These are phyloP conservation scores for sheep (Ovis aries) DNA, from an alignment of 2,113 vertebrate genomes.

Conservation along the genomic window DNA sequence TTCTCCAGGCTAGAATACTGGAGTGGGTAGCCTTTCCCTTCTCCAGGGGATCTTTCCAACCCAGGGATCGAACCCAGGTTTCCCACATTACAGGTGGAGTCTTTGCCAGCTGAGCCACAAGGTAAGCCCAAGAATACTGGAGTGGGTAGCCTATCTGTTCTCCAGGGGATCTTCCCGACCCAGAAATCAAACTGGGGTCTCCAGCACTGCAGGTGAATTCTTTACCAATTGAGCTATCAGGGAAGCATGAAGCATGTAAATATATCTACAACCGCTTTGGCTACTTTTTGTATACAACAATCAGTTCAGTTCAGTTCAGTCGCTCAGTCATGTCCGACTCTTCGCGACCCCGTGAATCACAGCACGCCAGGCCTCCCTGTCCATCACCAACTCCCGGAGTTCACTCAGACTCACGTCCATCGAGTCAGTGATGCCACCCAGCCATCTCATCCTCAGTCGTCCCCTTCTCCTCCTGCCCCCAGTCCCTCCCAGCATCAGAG, in stretches of 20 bases:
- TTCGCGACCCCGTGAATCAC: too few relatives aligned
- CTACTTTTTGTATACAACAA: background rate
- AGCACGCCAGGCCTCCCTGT: too few relatives aligned
- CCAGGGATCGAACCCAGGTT: background rate
- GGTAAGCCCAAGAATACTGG: background rate
- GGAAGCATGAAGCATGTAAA: background rate
- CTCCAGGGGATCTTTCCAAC: background rate
- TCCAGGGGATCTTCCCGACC: background rate
- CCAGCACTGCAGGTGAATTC: background rate
- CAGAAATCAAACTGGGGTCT: background rate
- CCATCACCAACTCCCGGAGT: too few relatives aligned
- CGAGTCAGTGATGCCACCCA: fast-evolving
- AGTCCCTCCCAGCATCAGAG: too few relatives aligned
- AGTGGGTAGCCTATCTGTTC: background rate
- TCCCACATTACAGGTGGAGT: background rate
- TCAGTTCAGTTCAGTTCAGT: too few relatives aligned
- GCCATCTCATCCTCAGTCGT: too few relatives aligned
- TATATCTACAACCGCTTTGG: background rate
- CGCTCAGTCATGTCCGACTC: fast-evolving
- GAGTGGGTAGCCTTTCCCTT: background rate
- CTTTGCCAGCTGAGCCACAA: background rate
- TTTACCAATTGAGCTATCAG: background rate
- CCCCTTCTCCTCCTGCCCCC: too few relatives aligned
- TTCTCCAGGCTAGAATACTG: background rate
- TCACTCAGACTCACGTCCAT: too few relatives aligned